Conservation (phyloP, 2,888 invertebrate species). For the Cantharis rustica region DNA sequence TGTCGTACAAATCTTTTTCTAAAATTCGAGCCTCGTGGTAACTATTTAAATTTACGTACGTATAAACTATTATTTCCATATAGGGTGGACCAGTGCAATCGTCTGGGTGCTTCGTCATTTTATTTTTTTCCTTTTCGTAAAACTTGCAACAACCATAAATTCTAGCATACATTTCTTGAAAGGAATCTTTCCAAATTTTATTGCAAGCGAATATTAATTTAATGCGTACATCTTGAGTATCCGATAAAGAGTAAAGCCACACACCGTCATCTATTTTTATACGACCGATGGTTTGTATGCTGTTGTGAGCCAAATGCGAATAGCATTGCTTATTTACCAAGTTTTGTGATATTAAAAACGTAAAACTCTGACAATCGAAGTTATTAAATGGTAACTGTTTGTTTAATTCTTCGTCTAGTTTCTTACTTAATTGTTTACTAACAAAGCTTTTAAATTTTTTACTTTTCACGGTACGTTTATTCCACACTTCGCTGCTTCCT, state of each 20-base stretch:
- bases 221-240: not conserved
- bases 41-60: conserved; percentile 4
- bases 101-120: not conserved
- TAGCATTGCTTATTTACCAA: not conserved
- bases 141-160: conserved; percentile 12
- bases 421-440: not conserved
- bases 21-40: not conserved
- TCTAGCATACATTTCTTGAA: not conserved
- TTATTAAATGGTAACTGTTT: not conserved
- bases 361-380: not conserved
- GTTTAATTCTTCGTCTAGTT: not conserved
- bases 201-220: not conserved
- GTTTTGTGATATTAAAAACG: not conserved
- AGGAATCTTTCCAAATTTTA: not conserved
- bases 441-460: not conserved
- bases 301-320: not conserved
- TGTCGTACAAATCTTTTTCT: conserved; percentile 5
- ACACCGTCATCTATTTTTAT: not conserved
- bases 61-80: not conserved
- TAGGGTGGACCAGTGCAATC: not conserved
- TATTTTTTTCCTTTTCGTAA: not conserved
- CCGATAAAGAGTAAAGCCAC: not conserved
- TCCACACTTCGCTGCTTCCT: not conserved
- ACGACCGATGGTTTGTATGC: not conserved
- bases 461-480: not conserved